Conservation (phyloP, 37 sponge, comb jelly and placozoan genomes). For the Spongia lamella region DNA sequence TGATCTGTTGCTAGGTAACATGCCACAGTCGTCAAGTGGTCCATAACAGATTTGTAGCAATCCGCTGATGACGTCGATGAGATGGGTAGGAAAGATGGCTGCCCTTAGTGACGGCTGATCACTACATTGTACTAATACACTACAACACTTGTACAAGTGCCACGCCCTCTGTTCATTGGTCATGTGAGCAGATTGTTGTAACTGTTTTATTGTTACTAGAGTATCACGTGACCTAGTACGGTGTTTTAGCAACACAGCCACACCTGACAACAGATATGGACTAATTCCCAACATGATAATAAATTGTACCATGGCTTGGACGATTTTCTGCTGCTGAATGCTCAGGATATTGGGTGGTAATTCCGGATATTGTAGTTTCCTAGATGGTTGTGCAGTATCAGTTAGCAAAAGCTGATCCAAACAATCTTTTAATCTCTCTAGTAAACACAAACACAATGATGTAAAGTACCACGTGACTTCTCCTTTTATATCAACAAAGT, state of each 20-base stretch:
- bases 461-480: too few relatives aligned
- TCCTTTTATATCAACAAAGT: too few relatives aligned
- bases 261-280: slow-evolving; percentile 63
- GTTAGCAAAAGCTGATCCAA: too few relatives aligned
- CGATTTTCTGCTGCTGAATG: slow-evolving; percentile 33
- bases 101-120: slow-evolving; percentile 20
- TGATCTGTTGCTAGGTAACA: too few relatives aligned
- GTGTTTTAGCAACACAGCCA: slow-evolving; percentile 40
- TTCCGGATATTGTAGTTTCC: too few relatives aligned
- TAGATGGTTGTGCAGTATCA: too few relatives aligned
- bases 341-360: slow-evolving; percentile 40
- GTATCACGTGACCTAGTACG: slow-evolving; percentile 1
- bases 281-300: slow-evolving; percentile 61
- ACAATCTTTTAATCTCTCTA: too few relatives aligned
- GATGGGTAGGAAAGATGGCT: slow-evolving; percentile 12
- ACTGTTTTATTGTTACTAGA: too few relatives aligned
- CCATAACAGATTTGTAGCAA: slow-evolving; percentile 52
- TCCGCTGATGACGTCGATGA: slow-evolving; percentile 52
- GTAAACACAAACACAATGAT: too few relatives aligned
- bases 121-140: slow-evolving; percentile 2
- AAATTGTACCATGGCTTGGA: slow-evolving; percentile 47
- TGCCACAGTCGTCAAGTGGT: not conserved
- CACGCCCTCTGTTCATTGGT: not conserved
- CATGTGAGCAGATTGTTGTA: not conserved
- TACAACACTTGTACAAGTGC: slow-evolving; percentile 1